Conservation (phyloP, 2,113 vertebrate species). For the zebrafish (Danio rerio) region GRCz12tu NC_133185.1:31113501-31114000, state of each 20-base stretch:
- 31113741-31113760: not conserved
- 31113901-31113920: not conserved
- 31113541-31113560: no score
- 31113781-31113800: not conserved
- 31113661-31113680: not conserved
- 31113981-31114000: not conserved
- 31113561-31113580: no score
- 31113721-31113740: not conserved
- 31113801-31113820: not conserved
- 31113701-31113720: not conserved
- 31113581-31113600: no score
- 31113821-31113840: not conserved
- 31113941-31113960: not conserved
- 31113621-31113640: no score
- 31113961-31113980: not conserved
- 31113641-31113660: not conserved
- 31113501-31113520: no score
- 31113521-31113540: no score
- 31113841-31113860: not conserved
- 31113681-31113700: not conserved
- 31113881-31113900: not conserved
- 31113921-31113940: not conserved
- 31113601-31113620: no score
- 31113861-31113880: not conserved
- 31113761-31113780: not conserved